These are phyloP conservation scores for Erpobdella octoculata DNA, from an alignment of 2,888 invertebrate species.

Conservation along the genomic window DNA sequence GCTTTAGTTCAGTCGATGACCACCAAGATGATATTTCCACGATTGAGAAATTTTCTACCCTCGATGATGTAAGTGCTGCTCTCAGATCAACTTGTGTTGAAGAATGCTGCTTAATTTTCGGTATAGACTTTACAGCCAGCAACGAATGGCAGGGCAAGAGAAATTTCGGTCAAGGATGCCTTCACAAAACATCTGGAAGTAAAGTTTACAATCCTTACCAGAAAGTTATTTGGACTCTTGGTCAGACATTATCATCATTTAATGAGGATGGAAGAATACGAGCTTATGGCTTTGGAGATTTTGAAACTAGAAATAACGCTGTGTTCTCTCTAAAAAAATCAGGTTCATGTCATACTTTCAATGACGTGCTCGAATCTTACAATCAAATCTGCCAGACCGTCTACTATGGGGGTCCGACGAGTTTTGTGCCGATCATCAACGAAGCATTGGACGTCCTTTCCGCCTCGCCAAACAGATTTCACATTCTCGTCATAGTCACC, in stretches of 20 bases:
- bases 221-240: constrained; percentile 49
- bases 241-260: constrained; percentile 47
- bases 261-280: constrained; percentile 46
- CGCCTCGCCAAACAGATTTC: constrained; percentile 41
- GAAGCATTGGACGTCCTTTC: constrained; percentile 54
- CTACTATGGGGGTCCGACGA: constrained; percentile 53
- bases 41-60: constrained; percentile 48
- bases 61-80: constrained; percentile 50
- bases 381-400: constrained; percentile 43
- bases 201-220: constrained; percentile 53
- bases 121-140: constrained; percentile 56
- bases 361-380: constrained; percentile 51
- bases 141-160: constrained; percentile 57
- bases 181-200: constrained; percentile 49
- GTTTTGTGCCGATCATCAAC: constrained; percentile 55
- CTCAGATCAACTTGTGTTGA: constrained; percentile 54
- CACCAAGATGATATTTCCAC: constrained; percentile 36
- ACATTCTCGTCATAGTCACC: constrained; percentile 54
- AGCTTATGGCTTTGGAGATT: constrained; percentile 50
- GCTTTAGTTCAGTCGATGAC: constrained; percentile 10
- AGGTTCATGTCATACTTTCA: constrained; percentile 40
- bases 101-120: constrained; percentile 55
- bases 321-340: constrained; percentile 45
- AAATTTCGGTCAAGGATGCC: constrained; percentile 52
- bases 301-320: constrained; percentile 42